Base-by-base conservation (phyloP, 2,888 invertebrate genomes). In the Formica aserva region DNA sequence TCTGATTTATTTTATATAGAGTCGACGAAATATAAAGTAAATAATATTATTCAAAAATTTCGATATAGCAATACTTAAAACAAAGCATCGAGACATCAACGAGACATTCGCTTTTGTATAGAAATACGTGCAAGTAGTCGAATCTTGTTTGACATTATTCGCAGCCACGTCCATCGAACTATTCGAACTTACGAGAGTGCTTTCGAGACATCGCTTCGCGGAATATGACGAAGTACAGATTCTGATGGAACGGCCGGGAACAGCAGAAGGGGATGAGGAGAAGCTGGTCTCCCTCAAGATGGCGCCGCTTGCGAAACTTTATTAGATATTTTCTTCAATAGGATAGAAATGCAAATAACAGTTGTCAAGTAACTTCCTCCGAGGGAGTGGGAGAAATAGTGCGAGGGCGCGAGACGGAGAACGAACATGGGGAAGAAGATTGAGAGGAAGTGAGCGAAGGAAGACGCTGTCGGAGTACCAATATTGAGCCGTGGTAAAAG, bases 341-440 rank as follows among this genome's bases (percentile, higher is more conserved):
- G 91, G 91, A 92, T 92, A 92, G 92, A 92, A 93, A 93, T 93
- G 93, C 92, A 93, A 93, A 93, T 93, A 93, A 92, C 91, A 91
- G 92, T 93, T 92, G 93, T 92, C 92, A 90, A 92, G 92, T 93
- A 92, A 92, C 88, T 92, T 91, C 87, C 89, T 89, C 88, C 78
- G 82, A 84, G 86, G 72, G 89, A 85, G 89, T 82, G 83, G 86
- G 85, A 80, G 86, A 83, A 69, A 86, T 84, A 84, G 78, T 38
- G 60, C 67, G 78, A 85, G 60, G 69, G 69, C 67, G 82, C 60
- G 66, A 74, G 84, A 82, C 74, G 66, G 83, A 67, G 85, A 83
- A 60, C 66, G 85, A 82, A 48, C 55, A 35, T 55, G 66, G 80
- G 75, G 35, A 65, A 78, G 75, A 69, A 86, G 87, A 90, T 89